Conservation (phyloP, 2,888 invertebrate species). For the Tetragnatha montana region DNA sequence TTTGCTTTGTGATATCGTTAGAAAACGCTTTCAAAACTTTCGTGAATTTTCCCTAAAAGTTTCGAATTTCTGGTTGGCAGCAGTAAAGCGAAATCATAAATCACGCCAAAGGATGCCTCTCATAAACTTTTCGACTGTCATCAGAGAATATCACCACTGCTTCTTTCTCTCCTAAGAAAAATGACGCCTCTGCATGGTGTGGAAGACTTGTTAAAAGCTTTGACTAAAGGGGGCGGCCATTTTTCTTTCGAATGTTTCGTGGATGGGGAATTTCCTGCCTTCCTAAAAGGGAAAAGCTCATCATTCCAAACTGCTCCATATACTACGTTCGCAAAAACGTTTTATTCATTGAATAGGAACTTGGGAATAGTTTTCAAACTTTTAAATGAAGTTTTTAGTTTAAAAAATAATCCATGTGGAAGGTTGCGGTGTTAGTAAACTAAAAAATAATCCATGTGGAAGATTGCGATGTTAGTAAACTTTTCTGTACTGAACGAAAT, state of each 20-base stretch:
- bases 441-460: too few species aligned
- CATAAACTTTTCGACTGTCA: background rate
- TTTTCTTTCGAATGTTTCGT: background rate
- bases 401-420: too few species aligned
- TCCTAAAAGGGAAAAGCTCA: background rate
- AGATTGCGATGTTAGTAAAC: too few species aligned
- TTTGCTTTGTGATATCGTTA: too few species aligned
- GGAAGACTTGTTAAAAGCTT: background rate
- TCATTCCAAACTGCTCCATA: background rate
- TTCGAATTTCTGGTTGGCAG: background rate
- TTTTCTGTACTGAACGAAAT: too few species aligned
- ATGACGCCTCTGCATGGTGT: background rate
- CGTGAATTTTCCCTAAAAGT: background rate
- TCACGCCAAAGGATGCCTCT: background rate
- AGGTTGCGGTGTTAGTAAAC: too few species aligned
- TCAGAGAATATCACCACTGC: background rate
- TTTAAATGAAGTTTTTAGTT: background rate
- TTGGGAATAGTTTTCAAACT: background rate
- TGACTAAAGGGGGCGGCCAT: background rate
- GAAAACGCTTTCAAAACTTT: too few species aligned
- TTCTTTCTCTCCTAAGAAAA: background rate
- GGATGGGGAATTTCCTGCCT: background rate
- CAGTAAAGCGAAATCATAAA: background rate
- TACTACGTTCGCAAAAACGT: background rate
- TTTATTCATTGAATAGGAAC: background rate